Base-by-base conservation (phyloP, 2,888 invertebrate species). In the Polydrusus pterygomalis region DNA sequence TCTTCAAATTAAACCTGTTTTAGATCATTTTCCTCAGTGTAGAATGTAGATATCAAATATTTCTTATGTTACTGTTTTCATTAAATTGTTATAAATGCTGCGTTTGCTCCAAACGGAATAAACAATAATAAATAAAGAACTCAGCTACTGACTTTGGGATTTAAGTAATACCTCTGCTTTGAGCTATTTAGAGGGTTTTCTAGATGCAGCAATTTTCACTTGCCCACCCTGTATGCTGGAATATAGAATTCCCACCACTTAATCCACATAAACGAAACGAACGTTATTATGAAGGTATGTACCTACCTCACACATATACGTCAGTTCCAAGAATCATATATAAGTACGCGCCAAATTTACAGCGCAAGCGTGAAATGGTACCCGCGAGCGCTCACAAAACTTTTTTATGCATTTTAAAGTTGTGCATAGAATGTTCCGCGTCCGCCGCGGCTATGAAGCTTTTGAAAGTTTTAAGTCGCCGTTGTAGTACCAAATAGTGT, bases 331-430 rank as follows among this genome's bases (percentile, higher is more conserved):
- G 62, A 62, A 63, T 9, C 15, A 11, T 34, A 60, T 25, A n/a
- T n/a, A n/a, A n/a, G n/a, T n/a, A 43, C 15, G 25, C 45, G 63
- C 63, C 20, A 63, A 63, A 43, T 34, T 45, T 11, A 63, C 13
- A 18, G 63, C 63, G 63, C 63, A 25, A 20, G 63, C 63, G 63
- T 38, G 2, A 20, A 20, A 20, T 43, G 45, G 63, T 63, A 63
- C 63, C 63, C 40, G 11, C 15, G 2, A 17, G 45, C 63, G 63
- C 63, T 25, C 63, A 43, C 63, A 15, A 30, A 54, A 54, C 54
- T 54, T 45, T 62, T 63, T 63, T 63, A 63, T 63, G 63, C 63
- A 63, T 63, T 63, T 63, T 40, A 45, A 63, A 54, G 63, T 63
- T 43, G n/a, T 45, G 63, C 45, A 45, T 63, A 63, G 63, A 43